Conservation (phyloP, 2,113 vertebrate genomes). For the Pterocles orientalis region DNA sequence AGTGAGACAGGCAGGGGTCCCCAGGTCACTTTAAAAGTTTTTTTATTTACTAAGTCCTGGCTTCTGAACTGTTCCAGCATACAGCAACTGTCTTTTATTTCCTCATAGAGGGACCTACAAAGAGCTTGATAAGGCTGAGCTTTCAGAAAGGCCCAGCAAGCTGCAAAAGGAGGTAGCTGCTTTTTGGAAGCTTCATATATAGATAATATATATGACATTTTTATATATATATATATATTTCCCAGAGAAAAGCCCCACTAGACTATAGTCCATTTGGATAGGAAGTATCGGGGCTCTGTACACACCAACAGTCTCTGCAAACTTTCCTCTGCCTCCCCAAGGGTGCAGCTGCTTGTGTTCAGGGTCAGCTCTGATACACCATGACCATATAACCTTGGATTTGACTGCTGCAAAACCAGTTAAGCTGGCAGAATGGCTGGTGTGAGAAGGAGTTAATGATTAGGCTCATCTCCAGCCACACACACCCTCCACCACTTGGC, state of each 20-base stretch:
- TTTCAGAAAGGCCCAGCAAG: background rate
- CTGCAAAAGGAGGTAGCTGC: background rate
- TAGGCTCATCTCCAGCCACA: background rate
- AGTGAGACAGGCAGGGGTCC: background rate
- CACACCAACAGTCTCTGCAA: background rate
- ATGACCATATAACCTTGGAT: background rate
- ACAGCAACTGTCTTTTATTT: background rate
- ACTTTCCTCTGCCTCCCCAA: background rate
- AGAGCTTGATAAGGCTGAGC: background rate
- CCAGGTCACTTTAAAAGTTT: background rate
- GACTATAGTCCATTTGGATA: background rate
- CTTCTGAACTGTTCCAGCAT: background rate
- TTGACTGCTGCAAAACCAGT: background rate
- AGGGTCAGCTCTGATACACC: background rate
- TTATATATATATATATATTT: background rate
- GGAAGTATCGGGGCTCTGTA: background rate
- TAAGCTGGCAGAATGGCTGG: background rate
- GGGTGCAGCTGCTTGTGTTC: background rate
- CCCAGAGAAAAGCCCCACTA: background rate
- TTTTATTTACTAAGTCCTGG: background rate
- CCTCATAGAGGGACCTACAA: background rate
- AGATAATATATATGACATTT: background rate
- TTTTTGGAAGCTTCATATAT: background rate
- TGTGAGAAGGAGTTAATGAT: background rate
- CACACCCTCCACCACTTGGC: background rate